Evolutionary conservation across 1,140 invertebrate genomes (phyloP).

Genomic region (Drosophila ohnishii): DNA sequence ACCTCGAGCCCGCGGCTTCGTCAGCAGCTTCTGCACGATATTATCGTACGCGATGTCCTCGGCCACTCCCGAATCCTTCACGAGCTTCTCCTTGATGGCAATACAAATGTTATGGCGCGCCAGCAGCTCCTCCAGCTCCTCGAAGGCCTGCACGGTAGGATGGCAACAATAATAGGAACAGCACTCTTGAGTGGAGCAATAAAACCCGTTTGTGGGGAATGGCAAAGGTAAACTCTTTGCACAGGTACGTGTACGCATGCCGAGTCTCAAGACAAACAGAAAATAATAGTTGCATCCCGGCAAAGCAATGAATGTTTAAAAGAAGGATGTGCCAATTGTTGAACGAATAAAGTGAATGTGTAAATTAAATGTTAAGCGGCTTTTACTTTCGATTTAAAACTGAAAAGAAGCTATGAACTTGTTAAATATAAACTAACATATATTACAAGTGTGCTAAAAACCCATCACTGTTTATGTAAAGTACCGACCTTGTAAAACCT

Average conservation of each 20-base stretch:
- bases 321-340: slow-evolving; percentile 5
- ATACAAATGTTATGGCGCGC: slow-evolving; percentile 94
- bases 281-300: slow-evolving; percentile 2
- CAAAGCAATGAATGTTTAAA: neutral
- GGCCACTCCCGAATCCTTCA: slow-evolving; percentile 97
- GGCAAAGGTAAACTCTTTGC: slow-evolving; percentile 1
- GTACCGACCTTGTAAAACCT: neutral
- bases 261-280: slow-evolving; percentile 2
- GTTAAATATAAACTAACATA: neutral
- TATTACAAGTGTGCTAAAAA: neutral
- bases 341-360: neutral
- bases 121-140: slow-evolving; percentile 94
- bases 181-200: slow-evolving; percentile 29
- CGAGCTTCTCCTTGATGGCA: slow-evolving; percentile 95
- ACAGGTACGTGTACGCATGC: neutral
- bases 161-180: slow-evolving; percentile 22
- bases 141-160: slow-evolving; percentile 90
- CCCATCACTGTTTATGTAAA: neutral
- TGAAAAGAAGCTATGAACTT: too few species aligned
- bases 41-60: slow-evolving; percentile 93
- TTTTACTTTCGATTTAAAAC: neutral
- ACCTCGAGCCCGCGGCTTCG: slow-evolving; percentile 94
- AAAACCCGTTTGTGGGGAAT: slow-evolving; percentile 31
- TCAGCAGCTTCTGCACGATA: slow-evolving; percentile 92
- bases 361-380: neutral